Evolutionary conservation across 2,888 invertebrate genomes (phyloP), one percentile per base, ranked within the genome.

Genomic region (Nymphalis polychloros): DNA sequence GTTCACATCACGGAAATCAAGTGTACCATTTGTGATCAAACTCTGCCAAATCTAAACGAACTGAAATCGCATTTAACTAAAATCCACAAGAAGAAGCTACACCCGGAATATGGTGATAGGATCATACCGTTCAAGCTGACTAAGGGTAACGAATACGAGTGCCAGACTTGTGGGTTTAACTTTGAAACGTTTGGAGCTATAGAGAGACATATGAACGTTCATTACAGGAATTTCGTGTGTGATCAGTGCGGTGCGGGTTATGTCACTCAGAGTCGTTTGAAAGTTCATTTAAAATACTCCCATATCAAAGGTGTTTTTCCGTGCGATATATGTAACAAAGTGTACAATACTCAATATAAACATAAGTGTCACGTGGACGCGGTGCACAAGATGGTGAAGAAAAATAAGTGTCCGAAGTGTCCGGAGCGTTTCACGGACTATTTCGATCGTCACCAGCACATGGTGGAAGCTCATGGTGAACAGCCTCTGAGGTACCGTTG

Each of bases 131-230:
- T 85, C 67, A 86, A 85, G 57, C 60, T 89, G 20, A 75, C 81
- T 0, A 73, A 78, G 1, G 74, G 74, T 0, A 82, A 82, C 3
- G 76, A 81, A 0, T 85, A 78, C 19, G 82, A 86, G 1, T 90
- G 91, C 48, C 86, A 86, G 68, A 72, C 85, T 0, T 90, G 90
- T 8, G 84, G 83, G 0, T 84, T 84, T 19, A 83, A 75, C 19
- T 90, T 86, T 50, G 89, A 90, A 71, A 89, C 89, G 0, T 90
- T 89, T 46, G 89, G 89, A 0, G 82, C 90, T 0, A 84, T 88
- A 2, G 90, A 90, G 49, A 59, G 73, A 0, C 90, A 90, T 69
- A 90, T 90, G 90, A 90, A 90, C 8, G 81, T 83, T 0, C 90
- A 90, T 68, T 90, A 81, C 59, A 79, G 88, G 19, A 89, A 90